Conservation (phyloP, 2,113 vertebrate genomes). For the Crypturellus undulatus region DNA sequence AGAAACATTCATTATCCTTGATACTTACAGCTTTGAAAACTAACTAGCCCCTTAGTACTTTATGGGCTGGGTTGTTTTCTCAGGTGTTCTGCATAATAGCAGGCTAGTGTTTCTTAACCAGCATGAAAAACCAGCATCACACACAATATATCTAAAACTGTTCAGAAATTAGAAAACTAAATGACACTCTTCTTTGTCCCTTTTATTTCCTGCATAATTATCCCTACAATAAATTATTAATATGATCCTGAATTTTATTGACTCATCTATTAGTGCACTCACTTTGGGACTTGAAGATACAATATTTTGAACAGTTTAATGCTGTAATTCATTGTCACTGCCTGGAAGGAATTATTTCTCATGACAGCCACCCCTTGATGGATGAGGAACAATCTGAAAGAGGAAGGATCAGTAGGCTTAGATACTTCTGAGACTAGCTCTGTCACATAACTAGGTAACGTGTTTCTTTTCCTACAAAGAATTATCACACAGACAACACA, state of each 20-base stretch:
- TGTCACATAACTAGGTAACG: background rate
- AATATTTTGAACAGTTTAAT: background rate
- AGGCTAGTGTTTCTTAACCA: background rate
- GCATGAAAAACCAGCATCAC: background rate
- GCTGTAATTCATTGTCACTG: background rate
- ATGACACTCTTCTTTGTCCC: background rate
- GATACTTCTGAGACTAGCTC: background rate
- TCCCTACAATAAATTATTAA: constrained; percentile 55
- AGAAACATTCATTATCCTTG: background rate
- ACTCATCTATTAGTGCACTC: background rate
- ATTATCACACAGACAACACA: background rate
- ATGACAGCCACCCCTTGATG: background rate
- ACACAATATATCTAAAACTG: background rate
- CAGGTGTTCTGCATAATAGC: constrained; percentile 2
- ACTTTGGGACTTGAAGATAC: background rate
- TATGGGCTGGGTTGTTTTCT: background rate
- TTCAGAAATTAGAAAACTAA: background rate
- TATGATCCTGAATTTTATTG: constrained; percentile 33
- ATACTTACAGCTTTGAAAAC: background rate
- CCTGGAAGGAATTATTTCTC: background rate
- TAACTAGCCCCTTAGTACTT: background rate
- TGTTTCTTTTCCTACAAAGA: background rate
- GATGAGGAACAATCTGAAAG: background rate
- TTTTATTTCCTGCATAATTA: constrained; percentile 56
- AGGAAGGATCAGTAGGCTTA: background rate